These are phyloP conservation scores for Scelioninae gen. 1 DNA, from an alignment of 2,888 invertebrate species.

Conservation along the genomic window DNA sequence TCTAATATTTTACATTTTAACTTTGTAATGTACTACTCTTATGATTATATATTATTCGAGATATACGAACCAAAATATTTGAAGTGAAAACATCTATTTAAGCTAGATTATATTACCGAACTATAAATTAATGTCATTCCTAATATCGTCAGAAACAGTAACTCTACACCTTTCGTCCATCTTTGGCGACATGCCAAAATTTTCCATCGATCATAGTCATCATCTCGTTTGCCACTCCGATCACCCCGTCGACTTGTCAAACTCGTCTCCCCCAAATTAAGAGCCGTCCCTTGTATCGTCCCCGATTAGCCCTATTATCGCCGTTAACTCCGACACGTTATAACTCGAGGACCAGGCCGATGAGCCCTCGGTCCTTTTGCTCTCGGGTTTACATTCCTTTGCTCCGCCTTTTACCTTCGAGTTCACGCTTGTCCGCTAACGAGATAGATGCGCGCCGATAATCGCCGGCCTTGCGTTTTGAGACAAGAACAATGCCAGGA, in stretches of 20 bases:
- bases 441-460: conserved; percentile 80
- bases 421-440: conserved; percentile 80
- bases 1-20: too few relatives aligned
- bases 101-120: too few relatives aligned
- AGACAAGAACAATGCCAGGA: conserved; percentile 58
- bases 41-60: too few relatives aligned
- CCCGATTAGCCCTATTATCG: conserved; percentile 60
- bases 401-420: conserved; percentile 66
- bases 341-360: conserved; percentile 51
- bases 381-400: conserved; percentile 74
- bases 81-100: too few relatives aligned
- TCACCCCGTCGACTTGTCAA: conserved; percentile 26
- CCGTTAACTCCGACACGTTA: conserved; percentile 61
- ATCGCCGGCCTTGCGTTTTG: conserved; percentile 67
- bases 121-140: too few relatives aligned
- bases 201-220: background rate
- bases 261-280: conserved; percentile 43
- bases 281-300: conserved; percentile 48
- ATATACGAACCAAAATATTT: too few relatives aligned
- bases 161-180: too few relatives aligned
- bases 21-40: too few relatives aligned
- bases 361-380: conserved; percentile 37
- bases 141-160: too few relatives aligned
- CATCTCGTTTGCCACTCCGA: background rate
- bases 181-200: too few relatives aligned